Base-by-base conservation (phyloP, 2,888 invertebrate species). In the Ctena decussata region DNA sequence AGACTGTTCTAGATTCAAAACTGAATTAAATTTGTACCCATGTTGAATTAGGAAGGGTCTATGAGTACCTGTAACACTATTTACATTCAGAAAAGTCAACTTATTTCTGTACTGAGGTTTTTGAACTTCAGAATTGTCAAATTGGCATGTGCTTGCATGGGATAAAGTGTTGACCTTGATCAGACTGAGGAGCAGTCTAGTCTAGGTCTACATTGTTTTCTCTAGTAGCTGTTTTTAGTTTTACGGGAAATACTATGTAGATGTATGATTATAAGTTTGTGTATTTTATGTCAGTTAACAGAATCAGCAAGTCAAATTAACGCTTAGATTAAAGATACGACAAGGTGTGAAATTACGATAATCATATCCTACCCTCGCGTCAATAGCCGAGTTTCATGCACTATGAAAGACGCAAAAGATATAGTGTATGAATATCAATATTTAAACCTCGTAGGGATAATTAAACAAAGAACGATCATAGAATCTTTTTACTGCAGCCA, bases 281-380 rank as follows among this genome's bases (percentile, higher is more conserved):
- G 53, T 15, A 53, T 12, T 53, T 53, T 53, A 53, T 53, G 18
- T 53, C 12, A 21, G 53, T 53, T 15, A 53, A 53, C n/a, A 53
- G 53, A 53, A 53, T 53, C 53, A 53, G 53, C 53, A 53, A 53
- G 53, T 53, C 60, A 30, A 30, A 30, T 60, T 60, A 60, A 60
- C 30, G 30, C 60, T 27, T 65, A 65, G 65, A 65, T 65, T 30
- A 6, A 35, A 65, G 65, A 65, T 65, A 65, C 32, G 21, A 11
- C 12, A 30, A 65, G 65, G 65, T 65, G 65, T 35, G 35, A 65
- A 65, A 65, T 65, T 65, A 65, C 65, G 27, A 35, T 65, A 32
- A 65, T 65, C 35, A 65, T 65, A 35, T 35, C 35, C 6, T 24
- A 35, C 65, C 6, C 65, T 30, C 30, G 35, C 35, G 1, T 65